A percentile compares a stretch with the other conserved stretches of the same genome.
Evolutionary conservation across 2,888 invertebrate species (phyloP).

Genomic region (Heliconius cydno): DNA sequence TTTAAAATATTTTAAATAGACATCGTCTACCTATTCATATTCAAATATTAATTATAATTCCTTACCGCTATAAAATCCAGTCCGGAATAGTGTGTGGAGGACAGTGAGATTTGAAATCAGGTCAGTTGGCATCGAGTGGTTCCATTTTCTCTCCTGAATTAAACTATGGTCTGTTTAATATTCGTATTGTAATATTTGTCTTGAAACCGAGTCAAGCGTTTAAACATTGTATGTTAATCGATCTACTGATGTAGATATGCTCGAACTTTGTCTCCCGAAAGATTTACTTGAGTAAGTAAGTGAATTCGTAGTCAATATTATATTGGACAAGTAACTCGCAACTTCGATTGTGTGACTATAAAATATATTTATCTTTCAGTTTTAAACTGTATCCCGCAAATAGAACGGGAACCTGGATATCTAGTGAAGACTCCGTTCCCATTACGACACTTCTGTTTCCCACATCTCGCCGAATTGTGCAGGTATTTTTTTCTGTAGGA

Average conservation of each 20-base stretch:
- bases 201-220: neutral
- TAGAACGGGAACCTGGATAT: too few relatives aligned
- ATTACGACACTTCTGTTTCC: too few relatives aligned
- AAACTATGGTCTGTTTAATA: constrained; percentile 8
- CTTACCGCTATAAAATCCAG: constrained; percentile 16
- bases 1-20: neutral
- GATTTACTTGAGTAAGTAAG: neutral
- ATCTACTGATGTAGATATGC: neutral
- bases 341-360: too few relatives aligned
- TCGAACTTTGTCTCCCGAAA: neutral
- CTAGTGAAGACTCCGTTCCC: too few relatives aligned
- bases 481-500: too few relatives aligned
- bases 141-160: neutral
- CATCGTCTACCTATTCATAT: neutral
- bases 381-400: too few relatives aligned
- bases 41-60: constrained; percentile 9
- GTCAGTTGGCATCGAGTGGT: constrained; percentile 19
- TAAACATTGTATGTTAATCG: constrained; percentile 1
- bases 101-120: constrained; percentile 7
- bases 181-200: constrained; percentile 13
- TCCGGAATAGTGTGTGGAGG: constrained; percentile 9
- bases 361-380: too few relatives aligned
- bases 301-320: neutral
- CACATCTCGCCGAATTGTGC: too few relatives aligned
- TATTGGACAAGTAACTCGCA: too few relatives aligned